Conservation (phyloP, 2,797 vertebrate species). For the Microctenopoma lineatum region DNA sequence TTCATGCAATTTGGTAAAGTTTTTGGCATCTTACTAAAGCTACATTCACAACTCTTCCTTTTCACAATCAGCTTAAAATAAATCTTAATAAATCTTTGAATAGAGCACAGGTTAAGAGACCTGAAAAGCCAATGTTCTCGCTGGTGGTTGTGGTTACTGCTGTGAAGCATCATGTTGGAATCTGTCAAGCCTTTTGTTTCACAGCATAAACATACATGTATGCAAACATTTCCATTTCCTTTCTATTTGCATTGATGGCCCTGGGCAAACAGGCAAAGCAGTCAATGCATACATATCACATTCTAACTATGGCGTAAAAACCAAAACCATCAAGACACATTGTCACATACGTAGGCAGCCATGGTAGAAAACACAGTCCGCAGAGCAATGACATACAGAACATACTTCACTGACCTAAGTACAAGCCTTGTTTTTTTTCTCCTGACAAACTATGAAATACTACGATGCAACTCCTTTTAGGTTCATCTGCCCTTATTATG, state of each 20-base stretch:
- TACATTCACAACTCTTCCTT: constrained; percentile 7
- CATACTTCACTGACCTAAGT: constrained; percentile 66
- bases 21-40: constrained; percentile 23
- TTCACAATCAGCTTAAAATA: constrained; percentile 15
- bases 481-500: constrained; percentile 49
- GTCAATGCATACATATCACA: constrained; percentile 54
- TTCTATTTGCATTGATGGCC: constrained; percentile 40
- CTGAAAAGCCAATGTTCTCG: neutral
- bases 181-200: constrained; percentile 53
- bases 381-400: constrained; percentile 77
- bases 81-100: neutral
- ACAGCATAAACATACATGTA: constrained; percentile 57
- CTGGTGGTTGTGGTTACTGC: constrained; percentile 38
- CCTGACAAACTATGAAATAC: constrained; percentile 68
- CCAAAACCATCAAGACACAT: constrained; percentile 66
- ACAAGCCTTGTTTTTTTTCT: constrained; percentile 71
- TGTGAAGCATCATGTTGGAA: constrained; percentile 38
- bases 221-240: constrained; percentile 27
- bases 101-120: neutral
- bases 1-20: constrained; percentile 26
- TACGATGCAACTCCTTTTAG: constrained; percentile 51
- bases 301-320: constrained; percentile 70
- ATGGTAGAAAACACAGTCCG: constrained; percentile 81
- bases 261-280: constrained; percentile 52
- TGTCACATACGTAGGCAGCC: constrained; percentile 77